phyloP scores from a whole-genome alignment of 2,113 vertebrate species.

The Stegostoma tigrinum region DNA sequence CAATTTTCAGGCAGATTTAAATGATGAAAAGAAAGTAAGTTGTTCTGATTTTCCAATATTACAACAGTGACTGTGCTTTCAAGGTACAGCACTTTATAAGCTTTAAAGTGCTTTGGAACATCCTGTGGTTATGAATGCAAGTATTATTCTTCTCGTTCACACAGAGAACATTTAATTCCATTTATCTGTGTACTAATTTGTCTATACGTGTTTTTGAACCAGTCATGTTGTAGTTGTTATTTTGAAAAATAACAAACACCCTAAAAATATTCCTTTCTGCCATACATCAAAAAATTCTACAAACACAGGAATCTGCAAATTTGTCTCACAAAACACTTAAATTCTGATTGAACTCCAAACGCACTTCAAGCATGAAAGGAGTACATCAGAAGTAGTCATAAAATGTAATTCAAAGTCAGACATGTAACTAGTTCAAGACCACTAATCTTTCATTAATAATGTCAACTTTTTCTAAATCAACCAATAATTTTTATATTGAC shows the following conservation, averaged over 20 bases:
- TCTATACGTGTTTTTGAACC: not conserved
- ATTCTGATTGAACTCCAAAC: not conserved
- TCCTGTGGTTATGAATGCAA: not conserved
- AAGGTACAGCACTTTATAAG: not conserved
- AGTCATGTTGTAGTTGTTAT: not conserved
- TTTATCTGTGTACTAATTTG: not conserved
- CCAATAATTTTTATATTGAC: not conserved
- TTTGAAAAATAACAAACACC: not conserved
- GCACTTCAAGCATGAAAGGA: not conserved
- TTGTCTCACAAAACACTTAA: not conserved
- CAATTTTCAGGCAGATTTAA: not conserved
- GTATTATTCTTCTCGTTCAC: not conserved
- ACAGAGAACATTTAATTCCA: not conserved
- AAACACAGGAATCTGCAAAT: not conserved
- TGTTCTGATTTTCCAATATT: not conserved
- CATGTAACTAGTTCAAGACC: not conserved
- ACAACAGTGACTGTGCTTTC: not conserved
- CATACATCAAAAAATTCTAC: not conserved
- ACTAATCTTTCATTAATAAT: not conserved
- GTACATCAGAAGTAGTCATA: not conserved
- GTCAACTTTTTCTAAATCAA: not conserved
- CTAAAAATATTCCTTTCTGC: not conserved
- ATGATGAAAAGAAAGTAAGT: not conserved
- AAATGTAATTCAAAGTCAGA: not conserved
- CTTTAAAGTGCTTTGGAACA: not conserved